Evolutionary conservation across 2,797 vertebrate species (phyloP).

Genomic region (Urosaurus nigricauda): DNA sequence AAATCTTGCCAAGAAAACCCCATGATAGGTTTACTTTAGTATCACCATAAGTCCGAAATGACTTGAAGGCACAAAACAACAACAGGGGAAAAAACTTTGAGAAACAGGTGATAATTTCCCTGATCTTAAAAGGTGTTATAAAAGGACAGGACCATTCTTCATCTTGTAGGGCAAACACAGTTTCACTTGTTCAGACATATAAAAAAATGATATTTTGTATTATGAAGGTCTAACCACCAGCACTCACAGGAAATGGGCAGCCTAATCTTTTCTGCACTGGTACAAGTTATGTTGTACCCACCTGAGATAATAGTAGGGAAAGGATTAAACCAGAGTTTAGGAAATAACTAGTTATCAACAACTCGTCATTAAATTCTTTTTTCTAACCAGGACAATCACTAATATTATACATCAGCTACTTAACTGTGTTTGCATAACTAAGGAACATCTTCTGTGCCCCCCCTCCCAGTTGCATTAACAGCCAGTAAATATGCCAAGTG

Average conservation of each 20-base stretch:
- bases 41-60: too few species aligned
- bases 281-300: not conserved
- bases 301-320: not conserved
- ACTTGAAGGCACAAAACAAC: too few species aligned
- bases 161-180: not conserved
- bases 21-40: too few species aligned
- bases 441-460: too few species aligned
- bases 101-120: not conserved
- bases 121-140: not conserved
- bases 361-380: not conserved
- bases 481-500: too few species aligned
- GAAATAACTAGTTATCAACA: not conserved
- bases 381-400: not conserved
- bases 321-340: not conserved
- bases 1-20: too few species aligned
- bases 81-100: not conserved
- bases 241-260: not conserved
- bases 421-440: not conserved
- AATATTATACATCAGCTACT: not conserved
- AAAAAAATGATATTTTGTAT: not conserved
- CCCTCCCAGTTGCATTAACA: too few species aligned
- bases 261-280: not conserved
- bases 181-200: not conserved
- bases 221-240: not conserved
- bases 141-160: not conserved